Conservation (phyloP, 2,113 vertebrate species). For the Varanus salvator region DNA sequence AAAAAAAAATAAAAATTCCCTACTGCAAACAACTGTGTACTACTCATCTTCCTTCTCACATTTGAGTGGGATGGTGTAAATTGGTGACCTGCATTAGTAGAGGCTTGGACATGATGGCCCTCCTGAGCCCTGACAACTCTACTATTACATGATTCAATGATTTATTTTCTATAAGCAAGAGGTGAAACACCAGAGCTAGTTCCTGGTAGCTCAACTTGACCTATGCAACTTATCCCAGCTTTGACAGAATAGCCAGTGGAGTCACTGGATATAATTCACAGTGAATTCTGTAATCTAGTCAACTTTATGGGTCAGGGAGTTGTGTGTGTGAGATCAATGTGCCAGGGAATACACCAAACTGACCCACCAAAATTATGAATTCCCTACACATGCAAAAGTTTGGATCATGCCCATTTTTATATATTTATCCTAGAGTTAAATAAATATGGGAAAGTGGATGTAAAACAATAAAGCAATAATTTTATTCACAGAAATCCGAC, state of each 20-base stretch:
- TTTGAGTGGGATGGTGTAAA: too few relatives aligned
- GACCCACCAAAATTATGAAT: not conserved
- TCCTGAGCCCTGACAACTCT: too few relatives aligned
- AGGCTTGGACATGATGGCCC: too few relatives aligned
- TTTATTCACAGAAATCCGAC: slow-evolving; percentile 12
- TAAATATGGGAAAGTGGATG: not conserved
- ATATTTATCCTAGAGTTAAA: not conserved
- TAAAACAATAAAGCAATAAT: not conserved
- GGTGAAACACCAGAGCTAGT: not conserved
- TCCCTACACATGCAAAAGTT: not conserved
- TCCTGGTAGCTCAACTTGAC: not conserved
- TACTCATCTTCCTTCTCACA: too few relatives aligned
- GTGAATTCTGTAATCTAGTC: not conserved
- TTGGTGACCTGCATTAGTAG: too few relatives aligned
- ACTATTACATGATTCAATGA: too few relatives aligned
- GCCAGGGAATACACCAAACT: not conserved
- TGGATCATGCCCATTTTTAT: not conserved
- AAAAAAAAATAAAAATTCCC: not conserved
- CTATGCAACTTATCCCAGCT: not conserved
- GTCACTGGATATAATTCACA: not conserved
- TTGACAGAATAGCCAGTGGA: not conserved
- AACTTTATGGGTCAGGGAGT: not conserved
- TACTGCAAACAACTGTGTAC: not conserved
- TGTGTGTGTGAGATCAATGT: not conserved
- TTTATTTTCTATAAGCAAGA: not conserved